Evolutionary conservation across 1,140 invertebrate genomes (phyloP).

Genomic region (Hyles euphorbiae): DNA sequence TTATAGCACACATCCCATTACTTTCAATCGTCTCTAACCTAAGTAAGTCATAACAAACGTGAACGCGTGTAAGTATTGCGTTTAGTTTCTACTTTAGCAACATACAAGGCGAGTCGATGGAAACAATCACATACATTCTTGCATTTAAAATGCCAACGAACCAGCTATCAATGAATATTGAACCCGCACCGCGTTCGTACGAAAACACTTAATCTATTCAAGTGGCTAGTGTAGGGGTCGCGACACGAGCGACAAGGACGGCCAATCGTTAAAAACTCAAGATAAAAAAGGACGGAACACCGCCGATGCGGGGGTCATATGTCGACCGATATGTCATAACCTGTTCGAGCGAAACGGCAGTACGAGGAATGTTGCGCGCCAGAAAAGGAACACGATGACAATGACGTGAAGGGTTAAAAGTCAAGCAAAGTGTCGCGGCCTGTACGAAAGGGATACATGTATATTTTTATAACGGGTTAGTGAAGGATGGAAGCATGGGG

Average conservation of each 20-base stretch:
- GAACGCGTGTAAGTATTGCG: no score
- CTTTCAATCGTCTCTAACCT: no score
- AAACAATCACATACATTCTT: constrained; percentile 31
- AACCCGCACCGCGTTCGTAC: constrained; percentile 51
- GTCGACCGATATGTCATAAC: constrained; percentile 74
- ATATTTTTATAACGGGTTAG: constrained; percentile 35
- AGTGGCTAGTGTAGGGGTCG: constrained; percentile 69
- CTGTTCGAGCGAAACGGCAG: constrained; percentile 55
- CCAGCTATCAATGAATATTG: constrained; percentile 71
- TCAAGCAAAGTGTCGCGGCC: constrained; percentile 69
- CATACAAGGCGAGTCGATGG: constrained; percentile 8
- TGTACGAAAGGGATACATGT: constrained; percentile 47
- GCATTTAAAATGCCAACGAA: constrained; percentile 66
- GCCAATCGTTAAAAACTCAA: constrained; percentile 32
- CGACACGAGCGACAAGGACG: constrained; percentile 55
- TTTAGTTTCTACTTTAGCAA: no score
- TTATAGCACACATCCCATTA: no score
- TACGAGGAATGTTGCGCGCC: constrained; percentile 24
- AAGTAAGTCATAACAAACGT: no score
- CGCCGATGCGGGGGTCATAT: constrained; percentile 60
- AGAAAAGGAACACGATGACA: constrained; percentile 54
- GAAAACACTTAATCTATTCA: constrained; percentile 75
- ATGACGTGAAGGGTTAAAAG: constrained; percentile 71
- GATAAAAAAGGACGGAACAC: constrained; percentile 51
- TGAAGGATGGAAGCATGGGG: constrained; percentile 40